Evolutionary conservation across 2,888 invertebrate genomes (phyloP).

Genomic region (Scaptomyza caliginosa): DNA sequence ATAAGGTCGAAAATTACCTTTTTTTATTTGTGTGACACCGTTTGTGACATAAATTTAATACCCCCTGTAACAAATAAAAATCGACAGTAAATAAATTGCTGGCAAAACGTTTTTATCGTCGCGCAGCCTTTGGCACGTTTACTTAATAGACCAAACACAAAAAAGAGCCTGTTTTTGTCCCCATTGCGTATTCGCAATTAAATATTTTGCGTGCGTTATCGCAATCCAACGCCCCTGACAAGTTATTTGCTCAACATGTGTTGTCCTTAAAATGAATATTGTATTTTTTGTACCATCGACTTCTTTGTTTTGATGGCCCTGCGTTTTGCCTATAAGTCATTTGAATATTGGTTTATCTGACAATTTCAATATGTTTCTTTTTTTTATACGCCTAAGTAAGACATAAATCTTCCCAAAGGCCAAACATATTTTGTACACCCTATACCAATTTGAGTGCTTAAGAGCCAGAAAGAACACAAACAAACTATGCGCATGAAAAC

Average conservation of each 20-base stretch:
- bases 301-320: neutral
- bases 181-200: conserved; percentile 68
- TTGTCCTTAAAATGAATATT: neutral
- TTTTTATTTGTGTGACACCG: neutral
- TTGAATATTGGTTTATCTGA: conserved; percentile 61
- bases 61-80: conserved; percentile 33
- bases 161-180: conserved; percentile 15
- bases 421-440: conserved; percentile 10
- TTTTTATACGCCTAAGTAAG: conserved; percentile 35
- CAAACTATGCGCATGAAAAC: neutral
- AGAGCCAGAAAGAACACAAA: neutral
- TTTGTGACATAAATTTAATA: neutral
- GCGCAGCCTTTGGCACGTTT: conserved; percentile 70
- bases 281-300: neutral
- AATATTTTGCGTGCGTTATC: conserved; percentile 43
- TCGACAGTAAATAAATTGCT: conserved; percentile 66
- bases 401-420: conserved; percentile 55
- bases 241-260: conserved; percentile 29
- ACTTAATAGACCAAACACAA: conserved; percentile 42
- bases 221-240: conserved; percentile 17
- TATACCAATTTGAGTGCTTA: neutral
- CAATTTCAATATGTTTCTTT: conserved; percentile 68
- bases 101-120: conserved; percentile 63
- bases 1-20: neutral
- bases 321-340: conserved; percentile 14